Evolutionary conservation across 2,797 vertebrate species (phyloP).

Genomic region (Cryptoprocta ferox): DNA sequence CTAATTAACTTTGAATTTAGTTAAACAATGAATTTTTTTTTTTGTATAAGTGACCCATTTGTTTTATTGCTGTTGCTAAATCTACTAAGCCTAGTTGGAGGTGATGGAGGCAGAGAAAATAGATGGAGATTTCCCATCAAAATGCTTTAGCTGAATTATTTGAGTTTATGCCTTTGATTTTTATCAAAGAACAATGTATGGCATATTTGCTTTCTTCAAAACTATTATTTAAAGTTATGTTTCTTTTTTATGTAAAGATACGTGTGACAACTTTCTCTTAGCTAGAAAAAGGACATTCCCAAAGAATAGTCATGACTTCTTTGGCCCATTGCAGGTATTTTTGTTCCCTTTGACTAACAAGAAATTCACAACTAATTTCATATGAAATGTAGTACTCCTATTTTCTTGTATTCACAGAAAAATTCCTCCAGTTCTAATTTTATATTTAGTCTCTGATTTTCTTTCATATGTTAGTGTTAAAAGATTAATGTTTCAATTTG

Average conservation of each 20-base stretch:
- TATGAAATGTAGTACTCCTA: not conserved
- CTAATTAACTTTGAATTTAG: not conserved
- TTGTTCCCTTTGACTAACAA: not conserved
- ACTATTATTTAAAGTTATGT: not conserved
- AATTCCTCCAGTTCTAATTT: slow-evolving; percentile 16
- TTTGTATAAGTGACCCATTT: not conserved
- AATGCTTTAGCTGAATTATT: not conserved
- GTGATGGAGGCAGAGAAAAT: not conserved
- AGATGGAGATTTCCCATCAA: not conserved
- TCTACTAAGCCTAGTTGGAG: not conserved
- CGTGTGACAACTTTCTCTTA: not conserved
- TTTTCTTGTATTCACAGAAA: not conserved
- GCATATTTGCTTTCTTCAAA: not conserved
- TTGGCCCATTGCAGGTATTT: not conserved
- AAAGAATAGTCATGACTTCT: not conserved
- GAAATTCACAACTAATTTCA: slow-evolving; percentile 43
- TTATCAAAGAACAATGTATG: not conserved
- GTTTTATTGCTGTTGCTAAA: not conserved
- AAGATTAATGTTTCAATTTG: not conserved
- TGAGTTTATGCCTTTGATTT: not conserved
- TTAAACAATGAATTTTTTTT: not conserved
- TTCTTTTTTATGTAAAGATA: not conserved
- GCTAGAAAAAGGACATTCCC: not conserved
- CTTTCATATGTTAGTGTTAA: not conserved
- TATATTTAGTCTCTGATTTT: not conserved